Evolutionary conservation across 2,797 vertebrate species (phyloP), one percentile per base, ranked within the genome.

Genomic region (Capromys pilorides): DNA sequence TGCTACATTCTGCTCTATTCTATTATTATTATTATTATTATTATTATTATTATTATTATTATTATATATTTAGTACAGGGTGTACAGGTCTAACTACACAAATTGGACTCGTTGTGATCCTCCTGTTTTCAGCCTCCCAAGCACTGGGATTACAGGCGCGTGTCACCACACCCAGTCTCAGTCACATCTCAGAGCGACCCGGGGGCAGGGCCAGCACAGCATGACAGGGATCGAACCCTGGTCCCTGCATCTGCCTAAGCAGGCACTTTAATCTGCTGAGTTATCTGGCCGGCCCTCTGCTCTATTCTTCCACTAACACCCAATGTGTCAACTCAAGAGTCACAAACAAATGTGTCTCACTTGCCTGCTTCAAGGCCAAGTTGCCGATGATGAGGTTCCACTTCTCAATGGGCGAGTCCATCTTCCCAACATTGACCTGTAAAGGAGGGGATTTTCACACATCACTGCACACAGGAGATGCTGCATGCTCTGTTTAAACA

Each of bases 401-500:
- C 97, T 99, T 99, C 98, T 99, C 99, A 95, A 99, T 99, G 73
- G 99, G 99, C 28, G 99, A 99, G 98, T 99, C 99, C 99, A 99
- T 99, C 98, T 99, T 99, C 51, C 99, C 99, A 97, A 99, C 98
- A 93, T 99, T 99, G 94, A 99, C 99, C 99, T 99, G 97, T 90
- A 45, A 97, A 96, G 87, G 16, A 88, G 86, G 85, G 95, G 33
- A 97, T 79, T 93, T 86, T 95, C 78, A 97, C 5, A 10, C n/a
- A 86, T 91, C 28, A 93, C 36, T 94, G 71, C 95, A 83, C 33
- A 87, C 80, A 45, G 26, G n/a, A 54, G 19, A 59, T 69, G 39
- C 6, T 69, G 6, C 78, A 14, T 84, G 31, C 41, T 90, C 51
- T 84, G 62, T 66, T 95, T 94, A 85, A 95, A 94, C 2, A 90